phyloP scores from a whole-genome alignment of 2,888 invertebrate species.

The Nemotelus nigrinus region DNA sequence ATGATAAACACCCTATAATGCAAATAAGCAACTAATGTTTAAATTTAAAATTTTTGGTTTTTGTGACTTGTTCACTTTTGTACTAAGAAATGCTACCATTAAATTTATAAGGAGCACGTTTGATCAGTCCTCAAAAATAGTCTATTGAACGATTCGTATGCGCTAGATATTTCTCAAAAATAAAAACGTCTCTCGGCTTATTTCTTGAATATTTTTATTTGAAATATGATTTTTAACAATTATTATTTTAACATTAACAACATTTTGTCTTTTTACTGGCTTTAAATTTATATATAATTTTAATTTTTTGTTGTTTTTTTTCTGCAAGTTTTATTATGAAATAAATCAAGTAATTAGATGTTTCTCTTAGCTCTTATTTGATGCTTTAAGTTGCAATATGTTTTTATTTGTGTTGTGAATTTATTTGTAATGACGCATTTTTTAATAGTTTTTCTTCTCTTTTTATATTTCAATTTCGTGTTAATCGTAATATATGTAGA shows the following conservation, averaged over 20 bases:
- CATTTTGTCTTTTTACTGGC: constrained; percentile 53
- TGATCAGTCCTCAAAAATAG: too few relatives aligned
- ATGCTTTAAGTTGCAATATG: constrained; percentile 31
- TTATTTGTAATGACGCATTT: too few relatives aligned
- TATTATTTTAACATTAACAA: constrained; percentile 66
- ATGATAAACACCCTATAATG: too few relatives aligned
- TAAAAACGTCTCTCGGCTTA: neutral
- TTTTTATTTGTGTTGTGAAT: neutral
- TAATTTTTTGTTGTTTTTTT: constrained; percentile 54
- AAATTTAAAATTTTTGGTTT: too few relatives aligned
- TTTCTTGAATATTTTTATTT: constrained; percentile 56
- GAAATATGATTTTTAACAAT: constrained; percentile 61
- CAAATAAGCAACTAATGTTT: too few relatives aligned
- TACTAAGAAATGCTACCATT: too few relatives aligned
- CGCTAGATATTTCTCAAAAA: too few relatives aligned
- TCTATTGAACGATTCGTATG: too few relatives aligned
- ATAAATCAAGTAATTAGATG: constrained; percentile 47
- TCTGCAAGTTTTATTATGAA: constrained; percentile 48
- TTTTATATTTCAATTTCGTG: constrained; percentile 20
- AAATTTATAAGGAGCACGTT: too few relatives aligned
- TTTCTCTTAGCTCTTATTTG: constrained; percentile 25
- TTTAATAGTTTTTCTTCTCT: too few relatives aligned
- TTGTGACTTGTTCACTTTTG: too few relatives aligned
- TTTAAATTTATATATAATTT: constrained; percentile 47
- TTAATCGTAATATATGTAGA: neutral